Base-by-base conservation (phyloP, 2,797 vertebrate species). In the Craterocephalus amniculus region DNA sequence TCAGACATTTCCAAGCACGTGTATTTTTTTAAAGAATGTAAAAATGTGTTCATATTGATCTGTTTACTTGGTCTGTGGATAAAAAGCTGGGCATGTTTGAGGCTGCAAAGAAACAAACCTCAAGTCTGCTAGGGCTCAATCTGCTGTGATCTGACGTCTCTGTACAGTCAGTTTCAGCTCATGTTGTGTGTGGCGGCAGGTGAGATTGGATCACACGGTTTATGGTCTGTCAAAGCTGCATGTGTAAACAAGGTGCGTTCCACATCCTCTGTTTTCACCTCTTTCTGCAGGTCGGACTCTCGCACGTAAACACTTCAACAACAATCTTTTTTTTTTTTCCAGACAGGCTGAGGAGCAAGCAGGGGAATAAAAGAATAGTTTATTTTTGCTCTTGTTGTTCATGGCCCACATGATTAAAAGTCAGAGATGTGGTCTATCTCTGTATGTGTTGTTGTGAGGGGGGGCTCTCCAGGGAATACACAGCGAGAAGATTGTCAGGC, bases 381-480 rank as follows among this genome's bases (percentile, higher is more conserved):
- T 84, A 74, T 83, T 88, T 91, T 79, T 76, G 63, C 57, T 72
- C 60, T 57, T 82, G 79, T 84, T 88, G 61, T 89, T 87, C 85
- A 80, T 81, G 74, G 74, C 36, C 63, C 6, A 22, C 20, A 24
- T 74, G 71, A 82, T 85, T 72, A 81, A 74, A 74, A 59, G 77
- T 66, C 63, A 65, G 61, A 64, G 65, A 70, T 52, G 63, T 38
- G 0, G 67, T 75, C 69, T 80, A 69, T 87, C 74, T 85, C 38
- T 80, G 66, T 83, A 43, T 86, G 77, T 81, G 67, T 74, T 80
- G 71, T 69, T 49, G 22, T 68, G 67, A 45, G 61, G 48, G 48
- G 60, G 52, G 63, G 14, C 34, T 76, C 83, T 81, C 66, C 2
- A 12, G 77, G 70, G 85, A 83, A 78, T 61, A 80, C 57, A 81